These are phyloP conservation scores for Muraenolepis orangiensis DNA, from an alignment of 2,797 vertebrate genomes.

Conservation along the genomic window DNA sequence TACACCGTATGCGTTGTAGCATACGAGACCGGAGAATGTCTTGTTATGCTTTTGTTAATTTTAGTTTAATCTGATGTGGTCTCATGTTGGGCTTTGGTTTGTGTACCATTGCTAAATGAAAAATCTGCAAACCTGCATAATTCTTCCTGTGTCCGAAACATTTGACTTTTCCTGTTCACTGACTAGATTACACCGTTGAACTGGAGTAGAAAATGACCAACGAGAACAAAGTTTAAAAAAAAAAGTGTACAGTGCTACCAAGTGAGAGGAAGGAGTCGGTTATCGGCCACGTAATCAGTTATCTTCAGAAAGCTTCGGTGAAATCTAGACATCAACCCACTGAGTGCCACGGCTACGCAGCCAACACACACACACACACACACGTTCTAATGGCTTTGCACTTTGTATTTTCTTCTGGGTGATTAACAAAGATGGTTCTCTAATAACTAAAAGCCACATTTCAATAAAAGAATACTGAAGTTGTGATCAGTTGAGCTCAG, in stretches of 20 bases:
- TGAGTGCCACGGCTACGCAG: slow-evolving; percentile 50
- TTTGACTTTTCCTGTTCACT: neutral
- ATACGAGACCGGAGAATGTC: slow-evolving; percentile 52
- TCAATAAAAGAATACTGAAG: slow-evolving; percentile 38
- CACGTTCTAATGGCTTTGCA: slow-evolving; percentile 54
- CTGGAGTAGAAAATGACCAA: neutral
- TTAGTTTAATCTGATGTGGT: no score
- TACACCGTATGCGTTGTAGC: slow-evolving; percentile 68
- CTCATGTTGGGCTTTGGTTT: neutral
- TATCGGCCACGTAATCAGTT: no score
- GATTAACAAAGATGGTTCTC: slow-evolving; percentile 57
- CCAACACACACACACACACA: slow-evolving; percentile 6
- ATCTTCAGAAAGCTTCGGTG: neutral
- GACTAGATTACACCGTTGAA: neutral
- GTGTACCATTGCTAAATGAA: neutral
- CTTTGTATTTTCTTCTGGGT: slow-evolving; percentile 58
- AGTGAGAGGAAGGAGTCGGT: slow-evolving; percentile 9
- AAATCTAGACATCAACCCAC: neutral
- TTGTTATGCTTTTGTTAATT: neutral
- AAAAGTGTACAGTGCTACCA: neutral
- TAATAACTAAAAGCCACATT: slow-evolving; percentile 36
- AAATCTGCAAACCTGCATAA: no score
- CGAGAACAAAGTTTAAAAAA: neutral
- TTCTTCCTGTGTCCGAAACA: neutral
- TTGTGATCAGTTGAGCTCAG: slow-evolving; percentile 53